Evolutionary conservation across 2,797 vertebrate species (phyloP).

Genomic region (Ceryle rudis): DNA sequence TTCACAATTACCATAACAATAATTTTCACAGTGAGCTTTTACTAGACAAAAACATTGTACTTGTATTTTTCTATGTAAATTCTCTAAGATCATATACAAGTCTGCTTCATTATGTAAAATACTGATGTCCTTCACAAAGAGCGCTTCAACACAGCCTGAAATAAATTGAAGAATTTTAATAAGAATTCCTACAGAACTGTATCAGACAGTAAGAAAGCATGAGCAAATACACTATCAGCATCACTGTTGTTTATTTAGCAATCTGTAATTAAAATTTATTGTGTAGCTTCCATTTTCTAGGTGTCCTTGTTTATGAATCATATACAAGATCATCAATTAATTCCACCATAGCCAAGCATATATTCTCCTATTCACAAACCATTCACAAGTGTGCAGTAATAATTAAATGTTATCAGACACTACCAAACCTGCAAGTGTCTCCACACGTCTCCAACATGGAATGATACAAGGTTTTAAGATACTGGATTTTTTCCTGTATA

Average conservation of each 20-base stretch:
- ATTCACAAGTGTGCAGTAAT: background rate
- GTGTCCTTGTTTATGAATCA: background rate
- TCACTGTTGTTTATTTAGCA: background rate
- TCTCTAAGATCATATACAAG: background rate
- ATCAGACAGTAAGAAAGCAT: background rate
- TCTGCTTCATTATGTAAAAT: background rate
- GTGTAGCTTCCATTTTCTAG: background rate
- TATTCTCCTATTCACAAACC: background rate
- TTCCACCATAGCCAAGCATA: background rate
- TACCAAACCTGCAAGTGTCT: background rate
- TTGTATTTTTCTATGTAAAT: background rate
- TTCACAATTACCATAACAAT: background rate
- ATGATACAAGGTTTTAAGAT: background rate
- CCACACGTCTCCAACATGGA: background rate
- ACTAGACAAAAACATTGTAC: background rate
- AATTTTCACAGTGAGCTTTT: background rate
- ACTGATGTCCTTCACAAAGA: background rate
- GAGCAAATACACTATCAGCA: background rate
- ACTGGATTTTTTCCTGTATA: background rate
- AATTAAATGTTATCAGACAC: background rate
- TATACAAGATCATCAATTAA: background rate
- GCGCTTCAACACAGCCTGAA: background rate
- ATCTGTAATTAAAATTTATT: conserved; percentile 26
- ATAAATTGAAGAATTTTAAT: background rate
- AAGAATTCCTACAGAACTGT: background rate